Conservation (phyloP, 2,888 invertebrate species). For the Xestoiulus laeticollis region DNA sequence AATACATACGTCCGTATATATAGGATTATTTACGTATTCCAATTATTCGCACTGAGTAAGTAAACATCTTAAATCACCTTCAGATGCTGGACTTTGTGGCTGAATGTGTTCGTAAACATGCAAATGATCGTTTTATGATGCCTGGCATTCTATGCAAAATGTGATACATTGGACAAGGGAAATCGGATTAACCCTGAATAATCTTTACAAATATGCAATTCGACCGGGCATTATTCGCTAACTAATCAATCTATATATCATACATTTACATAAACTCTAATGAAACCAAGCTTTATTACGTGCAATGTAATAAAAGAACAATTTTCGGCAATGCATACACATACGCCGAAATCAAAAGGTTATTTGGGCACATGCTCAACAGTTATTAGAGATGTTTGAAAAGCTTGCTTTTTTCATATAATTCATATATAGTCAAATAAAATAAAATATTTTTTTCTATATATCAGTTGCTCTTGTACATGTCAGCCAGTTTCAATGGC, state of each 20-base stretch:
- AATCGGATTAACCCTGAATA: neutral
- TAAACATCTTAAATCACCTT: neutral
- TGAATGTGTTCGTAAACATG: neutral
- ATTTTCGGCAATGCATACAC: neutral
- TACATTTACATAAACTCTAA: too few species aligned
- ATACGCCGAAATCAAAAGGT: neutral
- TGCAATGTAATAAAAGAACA: too few species aligned
- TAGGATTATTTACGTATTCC: constrained; percentile 18
- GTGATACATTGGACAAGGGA: constrained; percentile 27
- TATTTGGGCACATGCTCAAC: neutral
- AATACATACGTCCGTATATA: neutral
- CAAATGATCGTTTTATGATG: neutral
- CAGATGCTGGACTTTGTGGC: neutral
- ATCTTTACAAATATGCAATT: neutral
- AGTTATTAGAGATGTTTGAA: neutral
- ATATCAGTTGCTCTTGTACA: neutral
- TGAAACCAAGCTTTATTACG: too few species aligned
- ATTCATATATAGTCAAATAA: too few species aligned
- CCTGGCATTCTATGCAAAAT: constrained; percentile 19
- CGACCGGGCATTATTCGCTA: neutral
- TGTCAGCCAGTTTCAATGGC: neutral
- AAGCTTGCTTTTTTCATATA: too few species aligned
- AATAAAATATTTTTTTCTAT: too few species aligned
- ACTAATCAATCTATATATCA: too few species aligned
- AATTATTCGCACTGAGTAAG: neutral